Percentiles rank a stretch among this genome's conserved stretches.
These are phyloP conservation scores for Lepidurus packardi DNA, from an alignment of 1,140 invertebrate genomes.

Conservation along the genomic window DNA sequence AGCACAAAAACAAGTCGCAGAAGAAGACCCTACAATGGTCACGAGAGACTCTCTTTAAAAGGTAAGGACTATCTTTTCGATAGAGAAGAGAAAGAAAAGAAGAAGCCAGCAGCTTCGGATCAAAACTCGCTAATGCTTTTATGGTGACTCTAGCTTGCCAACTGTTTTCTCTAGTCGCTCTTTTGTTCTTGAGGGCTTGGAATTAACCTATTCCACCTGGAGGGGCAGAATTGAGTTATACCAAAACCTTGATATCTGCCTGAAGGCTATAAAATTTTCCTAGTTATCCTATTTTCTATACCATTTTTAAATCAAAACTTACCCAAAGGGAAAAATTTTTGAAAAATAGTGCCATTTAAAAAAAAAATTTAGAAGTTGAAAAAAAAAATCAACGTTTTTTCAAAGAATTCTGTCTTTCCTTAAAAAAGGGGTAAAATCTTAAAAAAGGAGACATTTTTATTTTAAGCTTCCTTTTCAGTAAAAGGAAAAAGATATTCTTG, in stretches of 20 bases:
- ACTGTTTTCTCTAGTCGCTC: neutral
- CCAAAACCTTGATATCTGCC: neutral
- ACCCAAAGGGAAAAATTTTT: too few species aligned
- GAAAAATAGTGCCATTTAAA: too few species aligned
- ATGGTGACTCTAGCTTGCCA: slow-evolving; percentile 5
- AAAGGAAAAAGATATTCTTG: neutral
- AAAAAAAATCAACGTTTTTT: too few species aligned
- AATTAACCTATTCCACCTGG: neutral
- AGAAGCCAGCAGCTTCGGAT: neutral
- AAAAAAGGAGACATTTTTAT: too few species aligned
- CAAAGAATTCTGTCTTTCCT: too few species aligned
- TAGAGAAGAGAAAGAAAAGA: neutral
- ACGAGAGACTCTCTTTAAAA: neutral
- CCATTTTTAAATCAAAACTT: neutral
- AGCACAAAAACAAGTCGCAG: neutral
- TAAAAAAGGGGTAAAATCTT: too few species aligned
- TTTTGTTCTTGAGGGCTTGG: neutral
- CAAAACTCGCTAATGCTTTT: slow-evolving; percentile 1
- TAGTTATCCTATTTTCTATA: neutral
- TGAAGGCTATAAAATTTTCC: neutral
- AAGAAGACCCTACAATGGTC: slow-evolving; percentile 1
- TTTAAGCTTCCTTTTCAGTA: too few species aligned
- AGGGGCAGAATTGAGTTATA: neutral
- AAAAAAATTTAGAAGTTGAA: too few species aligned
- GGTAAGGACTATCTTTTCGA: neutral